Conservation (phyloP, 64 coral and sea anemone species). For the Pachyseris speciosa region DNA sequence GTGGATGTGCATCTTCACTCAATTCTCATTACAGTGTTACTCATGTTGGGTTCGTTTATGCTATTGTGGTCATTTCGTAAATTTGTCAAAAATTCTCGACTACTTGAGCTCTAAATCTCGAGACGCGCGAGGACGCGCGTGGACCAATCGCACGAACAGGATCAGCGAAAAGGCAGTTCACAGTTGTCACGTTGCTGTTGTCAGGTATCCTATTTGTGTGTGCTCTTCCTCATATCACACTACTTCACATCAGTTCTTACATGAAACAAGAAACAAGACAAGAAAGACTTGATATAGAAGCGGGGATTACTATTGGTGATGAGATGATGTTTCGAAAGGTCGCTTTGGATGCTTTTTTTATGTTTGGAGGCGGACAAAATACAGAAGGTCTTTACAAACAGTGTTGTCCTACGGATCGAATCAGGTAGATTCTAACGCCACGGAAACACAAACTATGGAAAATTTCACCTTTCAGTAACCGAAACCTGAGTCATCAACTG, state of each 20-base stretch:
- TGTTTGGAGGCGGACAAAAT: conserved; percentile 54
- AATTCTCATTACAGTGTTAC: conserved; percentile 17
- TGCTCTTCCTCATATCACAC: conserved; percentile 28
- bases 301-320: conserved; percentile 36
- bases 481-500: neutral
- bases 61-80: conserved; percentile 42
- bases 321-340: conserved; percentile 67
- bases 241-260: conserved; percentile 4
- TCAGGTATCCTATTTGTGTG: conserved; percentile 30
- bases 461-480: conserved; percentile 3
- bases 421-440: neutral
- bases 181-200: conserved; percentile 16
- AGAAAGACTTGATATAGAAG: conserved; percentile 12
- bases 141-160: neutral
- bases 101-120: neutral
- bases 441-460: neutral
- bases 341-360: conserved; percentile 59
- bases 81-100: neutral
- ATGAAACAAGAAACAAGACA: conserved; percentile 2
- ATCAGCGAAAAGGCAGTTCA: conserved; percentile 31
- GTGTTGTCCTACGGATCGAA: neutral
- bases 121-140: neutral
- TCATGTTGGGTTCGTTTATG: neutral
- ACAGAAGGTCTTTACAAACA: conserved; percentile 35
- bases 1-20: conserved; percentile 53